Evolutionary conservation across 2,113 vertebrate genomes (phyloP).

Genomic region (Pampusana beccarii): DNA sequence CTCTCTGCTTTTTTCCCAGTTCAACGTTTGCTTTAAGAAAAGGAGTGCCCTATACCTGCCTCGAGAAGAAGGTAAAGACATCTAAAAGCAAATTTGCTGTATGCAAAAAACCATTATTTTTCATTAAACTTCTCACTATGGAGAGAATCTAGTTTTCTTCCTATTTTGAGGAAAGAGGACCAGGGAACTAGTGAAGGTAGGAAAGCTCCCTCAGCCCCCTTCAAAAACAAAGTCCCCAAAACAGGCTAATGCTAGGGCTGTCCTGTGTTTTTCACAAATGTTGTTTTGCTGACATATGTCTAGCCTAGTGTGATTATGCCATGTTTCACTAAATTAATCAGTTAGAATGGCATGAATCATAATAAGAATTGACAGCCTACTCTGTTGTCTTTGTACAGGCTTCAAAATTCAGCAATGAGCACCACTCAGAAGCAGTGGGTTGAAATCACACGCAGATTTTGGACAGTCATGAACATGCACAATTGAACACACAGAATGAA

Average conservation of each 20-base stretch:
- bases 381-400: conserved; percentile 38
- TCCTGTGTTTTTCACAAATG: background rate
- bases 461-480: background rate
- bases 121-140: background rate
- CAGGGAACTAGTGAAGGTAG: background rate
- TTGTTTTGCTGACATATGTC: conserved; percentile 31
- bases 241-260: background rate
- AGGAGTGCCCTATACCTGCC: background rate
- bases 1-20: background rate
- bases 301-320: conserved; percentile 25
- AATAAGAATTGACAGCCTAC: conserved; percentile 42
- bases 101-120: background rate
- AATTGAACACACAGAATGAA: conserved; percentile 27
- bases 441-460: conserved; percentile 4
- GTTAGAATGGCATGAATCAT: conserved; percentile 33
- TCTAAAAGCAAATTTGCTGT: background rate
- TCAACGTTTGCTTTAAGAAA: background rate
- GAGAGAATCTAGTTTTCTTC: background rate
- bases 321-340: conserved; percentile 58
- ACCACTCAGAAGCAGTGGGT: background rate
- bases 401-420: conserved; percentile 22
- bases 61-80: background rate
- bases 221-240: background rate
- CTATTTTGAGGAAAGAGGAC: background rate
- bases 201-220: background rate